Percentiles rank a stretch among this genome's conserved stretches.
Evolutionary conservation across 2,113 vertebrate genomes (phyloP).

Genomic region (Phalacrocorax aristotelis): DNA sequence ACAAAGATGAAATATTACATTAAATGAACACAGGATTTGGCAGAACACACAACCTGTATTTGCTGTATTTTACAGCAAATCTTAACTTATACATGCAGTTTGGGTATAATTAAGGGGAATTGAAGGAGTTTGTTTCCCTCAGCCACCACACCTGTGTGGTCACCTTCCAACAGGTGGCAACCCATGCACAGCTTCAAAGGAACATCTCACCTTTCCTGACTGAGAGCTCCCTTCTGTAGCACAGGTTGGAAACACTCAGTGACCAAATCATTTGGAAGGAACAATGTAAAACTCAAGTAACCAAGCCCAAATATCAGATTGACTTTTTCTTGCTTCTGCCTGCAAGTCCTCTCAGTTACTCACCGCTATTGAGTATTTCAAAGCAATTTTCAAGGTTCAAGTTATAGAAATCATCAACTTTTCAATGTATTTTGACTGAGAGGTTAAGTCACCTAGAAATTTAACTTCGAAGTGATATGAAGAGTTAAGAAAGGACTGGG

Average conservation of each 20-base stretch:
- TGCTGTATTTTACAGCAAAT: neutral
- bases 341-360: neutral
- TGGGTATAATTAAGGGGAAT: neutral
- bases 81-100: neutral
- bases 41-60: neutral
- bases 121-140: neutral
- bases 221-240: neutral
- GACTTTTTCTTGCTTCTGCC: neutral
- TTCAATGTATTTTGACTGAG: neutral
- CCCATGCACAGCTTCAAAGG: neutral
- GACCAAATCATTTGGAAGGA: neutral
- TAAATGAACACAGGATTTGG: neutral
- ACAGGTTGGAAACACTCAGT: neutral
- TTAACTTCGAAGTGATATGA: neutral
- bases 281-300: neutral
- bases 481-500: neutral
- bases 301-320: neutral
- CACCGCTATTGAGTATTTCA: neutral
- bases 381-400: neutral
- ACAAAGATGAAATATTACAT: neutral
- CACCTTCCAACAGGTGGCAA: neutral
- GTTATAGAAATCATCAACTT: neutral
- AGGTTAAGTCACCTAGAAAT: neutral
- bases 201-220: neutral
- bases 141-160: neutral